Evolutionary conservation across 2,797 vertebrate species (phyloP).

Genomic region (Peromyscus eremicus): DNA sequence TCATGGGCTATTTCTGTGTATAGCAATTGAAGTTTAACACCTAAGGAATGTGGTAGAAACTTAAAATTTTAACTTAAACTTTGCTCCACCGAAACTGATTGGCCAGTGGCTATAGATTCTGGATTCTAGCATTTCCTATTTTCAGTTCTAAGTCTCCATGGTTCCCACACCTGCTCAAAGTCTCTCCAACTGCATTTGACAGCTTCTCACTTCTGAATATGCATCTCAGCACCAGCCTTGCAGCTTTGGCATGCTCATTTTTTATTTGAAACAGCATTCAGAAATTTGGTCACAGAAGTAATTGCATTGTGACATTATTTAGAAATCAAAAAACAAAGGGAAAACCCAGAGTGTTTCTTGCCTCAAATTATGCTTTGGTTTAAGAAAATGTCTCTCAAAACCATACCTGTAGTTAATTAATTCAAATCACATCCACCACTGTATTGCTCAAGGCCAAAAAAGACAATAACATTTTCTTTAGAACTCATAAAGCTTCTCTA

Average conservation of each 20-base stretch:
- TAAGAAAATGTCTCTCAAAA: conserved; percentile 31
- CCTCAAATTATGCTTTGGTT: conserved; percentile 11
- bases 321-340: conserved; percentile 22
- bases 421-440: background rate
- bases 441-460: background rate
- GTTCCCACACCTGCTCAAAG: background rate
- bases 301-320: background rate
- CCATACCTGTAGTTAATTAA: conserved; percentile 18
- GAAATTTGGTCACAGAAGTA: background rate
- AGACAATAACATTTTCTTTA: conserved; percentile 32
- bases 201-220: background rate
- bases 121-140: background rate
- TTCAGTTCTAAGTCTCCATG: background rate
- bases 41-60: background rate
- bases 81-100: background rate
- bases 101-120: background rate
- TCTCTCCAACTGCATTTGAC: background rate
- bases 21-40: background rate
- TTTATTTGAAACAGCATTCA: background rate
- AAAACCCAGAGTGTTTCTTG: background rate
- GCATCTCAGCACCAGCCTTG: background rate
- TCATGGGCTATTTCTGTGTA: background rate
- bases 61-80: background rate
- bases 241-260: background rate
- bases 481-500: background rate